Evolutionary conservation across 1,140 invertebrate species (phyloP).

Genomic region (Ctenoplectra terminalis): DNA sequence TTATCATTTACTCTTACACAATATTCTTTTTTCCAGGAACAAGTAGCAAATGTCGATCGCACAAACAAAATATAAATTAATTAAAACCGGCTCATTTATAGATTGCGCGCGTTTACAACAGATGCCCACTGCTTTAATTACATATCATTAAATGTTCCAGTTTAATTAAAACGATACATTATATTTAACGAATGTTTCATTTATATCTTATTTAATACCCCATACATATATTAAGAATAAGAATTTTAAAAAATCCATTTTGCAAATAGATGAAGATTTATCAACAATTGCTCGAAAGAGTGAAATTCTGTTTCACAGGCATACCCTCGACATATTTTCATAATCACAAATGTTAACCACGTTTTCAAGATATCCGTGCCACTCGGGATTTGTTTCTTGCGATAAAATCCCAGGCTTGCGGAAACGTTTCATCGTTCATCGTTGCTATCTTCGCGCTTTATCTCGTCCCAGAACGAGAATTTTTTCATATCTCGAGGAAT

Average conservation of each 20-base stretch:
- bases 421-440: slow-evolving; percentile 1
- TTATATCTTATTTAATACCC: no score
- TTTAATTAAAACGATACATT: background rate
- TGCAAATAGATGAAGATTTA: no score
- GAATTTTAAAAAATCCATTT: no score
- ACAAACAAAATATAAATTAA: slow-evolving; percentile 5
- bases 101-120: background rate
- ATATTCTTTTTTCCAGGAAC: background rate
- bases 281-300: background rate
- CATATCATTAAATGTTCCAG: background rate
- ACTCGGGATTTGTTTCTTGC: background rate
- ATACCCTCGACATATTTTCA: background rate
- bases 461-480: slow-evolving; percentile 4
- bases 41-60: background rate
- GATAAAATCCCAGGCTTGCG: background rate
- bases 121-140: background rate
- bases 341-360: background rate
- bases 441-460: background rate
- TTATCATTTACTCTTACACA: background rate
- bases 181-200: no score
- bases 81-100: background rate
- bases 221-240: no score
- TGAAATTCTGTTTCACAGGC: background rate
- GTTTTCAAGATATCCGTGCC: background rate
- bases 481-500: slow-evolving; percentile 24